Base-by-base conservation (phyloP, 2,113 vertebrate species). In the Prionailurus viverrinus region DNA sequence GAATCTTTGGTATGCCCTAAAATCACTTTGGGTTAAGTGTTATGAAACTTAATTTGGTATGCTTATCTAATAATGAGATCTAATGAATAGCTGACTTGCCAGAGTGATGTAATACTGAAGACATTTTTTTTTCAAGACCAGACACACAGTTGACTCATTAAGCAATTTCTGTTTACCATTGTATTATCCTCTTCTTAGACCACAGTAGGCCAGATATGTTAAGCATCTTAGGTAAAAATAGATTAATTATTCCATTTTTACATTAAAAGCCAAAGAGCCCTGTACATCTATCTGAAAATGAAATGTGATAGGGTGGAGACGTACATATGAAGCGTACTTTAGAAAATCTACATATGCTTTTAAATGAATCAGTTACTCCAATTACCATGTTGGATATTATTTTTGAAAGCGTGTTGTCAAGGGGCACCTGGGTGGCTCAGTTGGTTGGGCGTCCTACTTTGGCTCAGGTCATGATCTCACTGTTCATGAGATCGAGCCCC, bases 21-120 rank as follows among this genome's bases (percentile, higher is more conserved):
- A 82, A 94, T 94, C 21, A 87, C 31, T 63, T 41, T 83, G 81
- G 79, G 25, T 36, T 92, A 92, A 82, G 27, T 80, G 41, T 87
- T 95, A 36, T n/a, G 74, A 80, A 79, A 89, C n/a, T 81, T 83
- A 94, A 80, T 82, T 94, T 93, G 69, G 69, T 16, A 13, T 41
- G 16, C 61, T 95, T 92, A 88, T 88, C 65, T 91, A 48, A 95
- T 93, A 96, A 73, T 89, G 78, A 89, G 79, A 83, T 74, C 41
- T 91, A 65, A 92, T 66, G 48, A 96, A 18, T 87, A 31, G 18
- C 68, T 95, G 79, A 33, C 66, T 80, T 90, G 5, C 85, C 85
- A 27, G 45, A 93, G 33, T 84, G 76, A 74, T 51, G 31, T 84
- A 87, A 78, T 66, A 71, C 4, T 39, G 33, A 90, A 97, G 83